phyloP scores from a whole-genome alignment of 2,888 invertebrate species.

The Harpagoxenus sublaevis region DNA sequence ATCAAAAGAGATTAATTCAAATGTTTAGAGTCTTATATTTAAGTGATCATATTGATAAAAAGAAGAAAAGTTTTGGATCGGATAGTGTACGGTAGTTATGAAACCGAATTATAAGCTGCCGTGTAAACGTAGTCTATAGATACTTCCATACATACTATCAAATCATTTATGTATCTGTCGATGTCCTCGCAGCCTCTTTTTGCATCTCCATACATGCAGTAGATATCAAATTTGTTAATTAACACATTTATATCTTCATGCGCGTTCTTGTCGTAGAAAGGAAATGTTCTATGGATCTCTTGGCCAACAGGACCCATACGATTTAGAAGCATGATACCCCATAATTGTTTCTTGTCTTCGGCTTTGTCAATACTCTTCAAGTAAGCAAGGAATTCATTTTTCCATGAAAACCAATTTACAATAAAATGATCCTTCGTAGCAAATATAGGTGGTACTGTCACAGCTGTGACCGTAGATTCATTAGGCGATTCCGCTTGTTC shows the following conservation, averaged over 20 bases:
- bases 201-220: constrained; percentile 27
- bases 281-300: constrained; percentile 30
- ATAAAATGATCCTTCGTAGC: constrained; percentile 44
- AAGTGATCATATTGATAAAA: no score
- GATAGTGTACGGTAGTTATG: no score
- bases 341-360: neutral
- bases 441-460: neutral
- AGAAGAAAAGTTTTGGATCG: no score
- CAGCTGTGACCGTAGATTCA: neutral
- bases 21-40: no score
- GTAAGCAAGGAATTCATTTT: constrained; percentile 26
- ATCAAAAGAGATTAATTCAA: no score
- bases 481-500: neutral
- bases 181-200: constrained; percentile 29
- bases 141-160: constrained; percentile 42
- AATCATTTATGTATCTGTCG: constrained; percentile 44
- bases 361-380: neutral
- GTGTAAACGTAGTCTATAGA: no score
- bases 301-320: constrained; percentile 63
- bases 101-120: no score
- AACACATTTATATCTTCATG: constrained; percentile 38
- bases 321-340: constrained; percentile 55
- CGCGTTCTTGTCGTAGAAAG: neutral
- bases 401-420: constrained; percentile 57
- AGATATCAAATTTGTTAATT: constrained; percentile 54